These are phyloP conservation scores for Grantiella picta DNA, from an alignment of 2,113 vertebrate genomes.

Conservation along the genomic window DNA sequence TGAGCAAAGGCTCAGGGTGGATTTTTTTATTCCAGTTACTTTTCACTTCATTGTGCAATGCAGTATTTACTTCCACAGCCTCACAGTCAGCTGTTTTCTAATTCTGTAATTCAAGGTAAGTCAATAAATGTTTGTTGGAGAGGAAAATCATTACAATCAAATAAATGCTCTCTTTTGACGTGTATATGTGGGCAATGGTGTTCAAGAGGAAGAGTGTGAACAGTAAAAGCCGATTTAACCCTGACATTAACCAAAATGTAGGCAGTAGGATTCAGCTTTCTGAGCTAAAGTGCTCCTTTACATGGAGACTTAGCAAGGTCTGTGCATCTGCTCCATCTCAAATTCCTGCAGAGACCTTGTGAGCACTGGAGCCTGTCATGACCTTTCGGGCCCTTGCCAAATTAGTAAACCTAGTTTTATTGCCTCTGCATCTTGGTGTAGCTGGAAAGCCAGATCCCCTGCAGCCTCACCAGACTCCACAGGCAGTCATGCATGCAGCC, in stretches of 20 bases:
- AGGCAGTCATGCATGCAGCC: neutral
- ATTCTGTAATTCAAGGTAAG: neutral
- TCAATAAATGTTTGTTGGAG: conserved; percentile 17
- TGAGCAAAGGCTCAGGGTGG: neutral
- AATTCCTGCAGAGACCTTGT: neutral
- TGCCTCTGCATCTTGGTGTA: neutral
- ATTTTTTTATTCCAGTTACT: neutral
- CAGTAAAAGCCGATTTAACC: neutral
- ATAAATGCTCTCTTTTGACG: neutral
- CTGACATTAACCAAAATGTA: neutral
- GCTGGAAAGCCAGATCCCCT: neutral
- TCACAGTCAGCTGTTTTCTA: neutral
- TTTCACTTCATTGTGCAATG: neutral
- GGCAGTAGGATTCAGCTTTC: neutral
- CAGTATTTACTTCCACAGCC: neutral
- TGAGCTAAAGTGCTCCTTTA: neutral
- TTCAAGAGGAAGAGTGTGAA: neutral
- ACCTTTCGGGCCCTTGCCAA: neutral
- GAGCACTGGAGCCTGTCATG: neutral
- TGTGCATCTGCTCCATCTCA: neutral
- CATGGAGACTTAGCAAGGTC: neutral
- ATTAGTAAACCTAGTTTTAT: neutral
- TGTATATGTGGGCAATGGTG: neutral
- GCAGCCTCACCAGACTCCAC: neutral
- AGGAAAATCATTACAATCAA: neutral